A percentile compares a stretch with the other conserved stretches of the same genome.
Conservation (phyloP, 2,888 invertebrate genomes). For the Lissocephala sabroskyi region DNA sequence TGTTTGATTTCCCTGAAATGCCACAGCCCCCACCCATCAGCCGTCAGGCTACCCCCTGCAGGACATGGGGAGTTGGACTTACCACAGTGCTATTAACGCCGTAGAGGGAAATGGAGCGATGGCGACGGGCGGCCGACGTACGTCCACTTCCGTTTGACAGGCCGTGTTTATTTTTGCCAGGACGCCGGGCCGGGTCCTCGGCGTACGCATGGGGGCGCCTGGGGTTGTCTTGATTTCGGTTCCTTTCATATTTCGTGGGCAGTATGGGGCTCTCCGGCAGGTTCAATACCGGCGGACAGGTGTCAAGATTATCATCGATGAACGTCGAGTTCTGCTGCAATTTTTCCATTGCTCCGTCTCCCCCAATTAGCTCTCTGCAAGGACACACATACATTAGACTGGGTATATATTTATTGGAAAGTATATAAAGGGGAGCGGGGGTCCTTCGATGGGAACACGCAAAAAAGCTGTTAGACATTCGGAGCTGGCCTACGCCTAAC, state of each 20-base stretch:
- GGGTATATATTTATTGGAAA: neutral
- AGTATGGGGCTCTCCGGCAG: conserved; percentile 68
- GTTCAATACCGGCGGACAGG: conserved; percentile 57
- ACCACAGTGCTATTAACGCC: conserved; percentile 66
- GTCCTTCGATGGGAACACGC: conserved; percentile 26
- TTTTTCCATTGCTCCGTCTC: too few species aligned
- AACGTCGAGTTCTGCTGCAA: conserved; percentile 70
- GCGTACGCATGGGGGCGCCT: conserved; percentile 10
- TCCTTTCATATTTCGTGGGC: conserved; percentile 42
- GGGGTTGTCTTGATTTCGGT: conserved; percentile 33
- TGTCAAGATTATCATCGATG: conserved; percentile 62
- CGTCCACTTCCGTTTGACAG: conserved; percentile 43
- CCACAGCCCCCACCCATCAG: neutral
- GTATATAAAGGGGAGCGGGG: too few species aligned
- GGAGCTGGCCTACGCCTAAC: conserved; percentile 34
- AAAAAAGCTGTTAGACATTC: conserved; percentile 36
- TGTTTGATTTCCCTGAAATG: conserved; percentile 45
- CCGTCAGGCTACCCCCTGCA: too few species aligned
- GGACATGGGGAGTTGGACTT: conserved; percentile 26
- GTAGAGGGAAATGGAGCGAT: conserved; percentile 62
- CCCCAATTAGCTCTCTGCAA: too few species aligned
- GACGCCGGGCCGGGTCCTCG: conserved; percentile 10
- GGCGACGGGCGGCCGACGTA: conserved; percentile 37
- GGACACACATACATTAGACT: too few species aligned
- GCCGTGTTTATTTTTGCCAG: conserved; percentile 41